Base-by-base conservation (phyloP, 1,140 invertebrate species). In the Magallana ariakensis region DNA sequence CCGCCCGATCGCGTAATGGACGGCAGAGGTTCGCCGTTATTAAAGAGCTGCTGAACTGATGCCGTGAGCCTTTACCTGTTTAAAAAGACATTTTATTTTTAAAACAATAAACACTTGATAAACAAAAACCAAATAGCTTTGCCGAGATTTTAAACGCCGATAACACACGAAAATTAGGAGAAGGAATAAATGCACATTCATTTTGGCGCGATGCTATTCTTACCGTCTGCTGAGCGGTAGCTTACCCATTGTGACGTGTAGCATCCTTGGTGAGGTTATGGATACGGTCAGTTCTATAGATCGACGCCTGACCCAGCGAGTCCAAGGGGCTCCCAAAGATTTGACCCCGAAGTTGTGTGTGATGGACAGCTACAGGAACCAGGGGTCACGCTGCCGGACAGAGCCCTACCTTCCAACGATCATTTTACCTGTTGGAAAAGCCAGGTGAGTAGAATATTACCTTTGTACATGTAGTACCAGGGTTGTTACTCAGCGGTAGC, bases 11-110 rank as follows among this genome's bases (percentile, higher is more conserved):
- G 13, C 66, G 22, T 75, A 75, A 75, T 75, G 66, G 66, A 33
- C 33, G 66, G 15, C 22, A 26, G 66, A 75, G 22, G 66, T 75
- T 75, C 66, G 33, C 66, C 66, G 22, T 9, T 26, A 75, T 26
- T 75, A 75, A 75, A 26, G 33, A 26, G 26, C 19, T 10, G 26
- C 62, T 22, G 66, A 75, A 75, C 66, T 33, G 66, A 75, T 75
- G 66, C 8, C 66, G 66, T 75, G 66, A 13, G 19, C 2, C 22
- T 19, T 75, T 75, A 75, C 66, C 66, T 75, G 66, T 75, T 75
- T 75, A 75, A 75, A 75, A 75, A 75, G 66, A 33, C 66, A 75
- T 75, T 75, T 75, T 75, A 19, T 60, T 75, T 46, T 46, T 75
- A 75, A 75, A 75, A 75, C 66, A 75, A 75, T 75, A 26, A 26